phyloP scores from a whole-genome alignment of 2,888 invertebrate genomes.

The Hoplodrina blanda region DNA sequence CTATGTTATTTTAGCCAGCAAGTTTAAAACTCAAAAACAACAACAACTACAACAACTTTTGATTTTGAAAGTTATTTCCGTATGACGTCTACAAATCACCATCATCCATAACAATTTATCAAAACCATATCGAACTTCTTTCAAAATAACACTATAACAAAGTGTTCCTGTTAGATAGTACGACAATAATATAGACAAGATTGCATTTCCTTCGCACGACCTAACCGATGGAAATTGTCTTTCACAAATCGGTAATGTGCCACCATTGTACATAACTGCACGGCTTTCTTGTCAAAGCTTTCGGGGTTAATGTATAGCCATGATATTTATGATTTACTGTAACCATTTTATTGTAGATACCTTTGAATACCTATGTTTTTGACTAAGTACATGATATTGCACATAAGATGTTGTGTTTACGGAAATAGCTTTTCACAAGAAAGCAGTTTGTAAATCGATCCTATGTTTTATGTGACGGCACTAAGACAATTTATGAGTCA shows the following conservation, averaged over 20 bases:
- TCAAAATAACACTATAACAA: slow-evolving; percentile 33
- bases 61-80: no score
- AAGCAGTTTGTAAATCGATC: slow-evolving; percentile 14
- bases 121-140: slow-evolving; percentile 33
- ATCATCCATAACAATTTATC: slow-evolving; percentile 33
- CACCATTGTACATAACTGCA: slow-evolving; percentile 64
- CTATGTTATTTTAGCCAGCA: slow-evolving; percentile 1
- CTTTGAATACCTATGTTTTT: background rate
- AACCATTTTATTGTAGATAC: slow-evolving; percentile 23
- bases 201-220: slow-evolving; percentile 66
- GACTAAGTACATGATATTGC: slow-evolving; percentile 8
- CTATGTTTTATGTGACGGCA: slow-evolving; percentile 22
- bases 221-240: slow-evolving; percentile 77
- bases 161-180: slow-evolving; percentile 45
- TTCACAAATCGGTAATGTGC: slow-evolving; percentile 82
- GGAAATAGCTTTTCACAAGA: slow-evolving; percentile 18
- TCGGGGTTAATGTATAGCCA: slow-evolving; percentile 56
- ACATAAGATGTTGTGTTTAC: slow-evolving; percentile 30
- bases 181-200: slow-evolving; percentile 50
- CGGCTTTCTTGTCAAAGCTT: slow-evolving; percentile 53
- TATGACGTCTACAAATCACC: slow-evolving; percentile 16
- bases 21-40: no score
- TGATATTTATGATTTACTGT: slow-evolving; percentile 51
- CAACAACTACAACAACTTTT: no score
- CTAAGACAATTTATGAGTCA: slow-evolving; percentile 3